Base-by-base conservation (phyloP, 2,113 vertebrate genomes). In the Atractosteus spatula region DNA sequence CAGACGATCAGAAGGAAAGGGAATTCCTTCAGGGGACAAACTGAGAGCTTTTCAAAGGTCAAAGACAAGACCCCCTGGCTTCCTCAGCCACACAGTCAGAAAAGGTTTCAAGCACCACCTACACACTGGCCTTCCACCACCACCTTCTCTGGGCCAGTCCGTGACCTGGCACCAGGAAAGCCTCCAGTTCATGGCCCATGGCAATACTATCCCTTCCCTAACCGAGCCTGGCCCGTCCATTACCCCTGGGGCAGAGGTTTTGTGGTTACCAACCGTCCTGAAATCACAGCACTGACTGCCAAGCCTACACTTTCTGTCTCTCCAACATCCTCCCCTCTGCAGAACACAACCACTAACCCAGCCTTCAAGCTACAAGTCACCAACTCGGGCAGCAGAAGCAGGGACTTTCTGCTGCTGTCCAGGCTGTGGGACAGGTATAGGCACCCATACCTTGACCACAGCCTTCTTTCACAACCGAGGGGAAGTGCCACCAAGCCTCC, bases 361-460 rank as follows among this genome's bases (percentile, higher is more conserved):
- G 70, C 74, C 41, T 29, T 71, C 41, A 66, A 64, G 8, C 75
- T 75, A 57, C 72, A 71, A 16, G 43, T 54, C 47, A 74, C 55
- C 55, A 63, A 68, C 17, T 71, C 66, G 7, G 62, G 73, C 55
- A 81, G 13, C 43, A 68, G 83, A 79, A 74, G 77, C 63, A 89
- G 81, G 74, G 85, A 93, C 77, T 80, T 87, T 4, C 71, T 88
- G 10, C 79, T 89, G 59, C 72, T 91, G 1, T 82, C 80, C 10
- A 87, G 81, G 75, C 84, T 92, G 69, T 82, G 89, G 75, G 89
- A 91, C 81, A 83, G 86, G 87, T 92, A 90, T 76, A 85, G 87
- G 81, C 91, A 92, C 84, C 85, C 88, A 0, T 86, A 90, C 74
- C 75, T 93, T 0, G 84, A 91, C 47, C 57, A 62, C 13, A 71